phyloP scores from a whole-genome alignment of 2,113 vertebrate species.

The Labrus mixtus region DNA sequence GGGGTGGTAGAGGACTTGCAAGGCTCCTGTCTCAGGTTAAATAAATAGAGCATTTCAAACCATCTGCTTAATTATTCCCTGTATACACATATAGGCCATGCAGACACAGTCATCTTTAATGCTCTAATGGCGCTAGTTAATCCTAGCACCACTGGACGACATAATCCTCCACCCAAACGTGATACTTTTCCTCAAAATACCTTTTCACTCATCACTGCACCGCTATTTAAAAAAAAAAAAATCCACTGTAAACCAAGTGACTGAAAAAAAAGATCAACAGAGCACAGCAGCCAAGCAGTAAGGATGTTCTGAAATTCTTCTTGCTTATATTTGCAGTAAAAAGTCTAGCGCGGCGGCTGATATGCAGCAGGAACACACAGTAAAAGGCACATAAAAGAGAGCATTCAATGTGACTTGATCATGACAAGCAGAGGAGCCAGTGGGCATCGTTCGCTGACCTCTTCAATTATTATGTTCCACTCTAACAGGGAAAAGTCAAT shows the following conservation, averaged over 20 bases:
- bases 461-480: slow-evolving; percentile 34
- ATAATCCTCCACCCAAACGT: slow-evolving; percentile 52
- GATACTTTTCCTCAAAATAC: slow-evolving; percentile 36
- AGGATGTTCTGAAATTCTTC: slow-evolving; percentile 12
- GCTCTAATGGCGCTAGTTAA: slow-evolving; percentile 48
- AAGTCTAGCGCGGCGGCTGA: background rate
- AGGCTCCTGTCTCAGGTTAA: slow-evolving; percentile 26
- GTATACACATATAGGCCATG: slow-evolving; percentile 39
- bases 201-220: slow-evolving; percentile 16
- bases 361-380: background rate
- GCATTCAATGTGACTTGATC: background rate
- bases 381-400: background rate
- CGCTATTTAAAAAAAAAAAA: background rate
- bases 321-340: background rate
- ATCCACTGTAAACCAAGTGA: background rate
- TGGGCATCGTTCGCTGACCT: slow-evolving; percentile 9
- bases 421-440: background rate
- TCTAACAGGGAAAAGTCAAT: slow-evolving; percentile 39
- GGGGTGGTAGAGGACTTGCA: background rate
- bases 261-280: background rate
- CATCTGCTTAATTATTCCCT: slow-evolving; percentile 64
- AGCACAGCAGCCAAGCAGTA: background rate
- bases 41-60: slow-evolving; percentile 38
- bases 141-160: slow-evolving; percentile 36
- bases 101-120: slow-evolving; percentile 35